These are phyloP conservation scores for Meloe dianella DNA, from an alignment of 2,888 invertebrate genomes.

Conservation along the genomic window DNA sequence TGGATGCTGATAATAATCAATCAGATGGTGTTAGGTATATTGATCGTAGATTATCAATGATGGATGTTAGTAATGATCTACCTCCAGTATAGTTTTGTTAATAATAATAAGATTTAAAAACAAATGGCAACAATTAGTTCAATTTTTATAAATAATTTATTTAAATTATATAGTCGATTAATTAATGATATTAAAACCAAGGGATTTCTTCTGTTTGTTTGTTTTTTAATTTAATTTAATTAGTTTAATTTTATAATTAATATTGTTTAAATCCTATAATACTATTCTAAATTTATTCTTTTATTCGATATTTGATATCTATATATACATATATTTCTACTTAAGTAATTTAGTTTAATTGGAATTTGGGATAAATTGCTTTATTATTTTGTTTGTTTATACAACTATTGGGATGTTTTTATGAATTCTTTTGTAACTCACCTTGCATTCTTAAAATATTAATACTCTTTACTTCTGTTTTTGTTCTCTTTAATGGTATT, in stretches of 20 bases:
- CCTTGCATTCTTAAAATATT: constrained; percentile 36
- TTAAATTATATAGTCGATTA: constrained; percentile 13
- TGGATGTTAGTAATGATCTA: constrained; percentile 53
- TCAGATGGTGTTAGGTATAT: constrained; percentile 29
- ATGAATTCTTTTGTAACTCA: constrained; percentile 28
- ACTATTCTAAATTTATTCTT: constrained; percentile 18
- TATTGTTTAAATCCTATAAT: neutral
- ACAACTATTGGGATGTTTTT: constrained; percentile 29
- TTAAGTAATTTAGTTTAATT: constrained; percentile 26
- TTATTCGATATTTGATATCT: constrained; percentile 21
- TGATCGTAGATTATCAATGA: constrained; percentile 44
- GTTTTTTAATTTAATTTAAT: neutral
- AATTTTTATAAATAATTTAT: constrained; percentile 28
- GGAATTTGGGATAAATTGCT: neutral
- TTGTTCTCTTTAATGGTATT: neutral
- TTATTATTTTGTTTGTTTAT: constrained; percentile 14
- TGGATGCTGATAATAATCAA: constrained; percentile 21
- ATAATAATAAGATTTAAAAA: constrained; percentile 16
- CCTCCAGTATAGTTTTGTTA: constrained; percentile 35
- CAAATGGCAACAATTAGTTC: constrained; percentile 31
- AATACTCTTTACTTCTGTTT: constrained; percentile 4
- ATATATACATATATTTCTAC: constrained; percentile 15
- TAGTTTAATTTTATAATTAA: too few relatives aligned
- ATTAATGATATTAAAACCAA: constrained; percentile 1
- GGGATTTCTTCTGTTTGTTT: too few relatives aligned